Evolutionary conservation across 2,888 invertebrate species (phyloP).

Genomic region (Thecophora atra): DNA sequence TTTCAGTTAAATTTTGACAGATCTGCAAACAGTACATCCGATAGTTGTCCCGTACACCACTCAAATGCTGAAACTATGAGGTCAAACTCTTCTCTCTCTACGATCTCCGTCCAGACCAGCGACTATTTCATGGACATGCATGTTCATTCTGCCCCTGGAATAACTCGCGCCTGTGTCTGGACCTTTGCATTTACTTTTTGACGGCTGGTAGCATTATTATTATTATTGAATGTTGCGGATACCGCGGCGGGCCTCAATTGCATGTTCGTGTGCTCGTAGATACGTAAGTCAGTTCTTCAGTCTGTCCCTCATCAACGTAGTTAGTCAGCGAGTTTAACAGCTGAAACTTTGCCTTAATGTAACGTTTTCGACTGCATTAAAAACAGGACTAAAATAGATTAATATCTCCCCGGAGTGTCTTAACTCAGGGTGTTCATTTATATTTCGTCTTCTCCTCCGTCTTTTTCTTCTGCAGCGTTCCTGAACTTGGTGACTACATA

Average conservation of each 20-base stretch:
- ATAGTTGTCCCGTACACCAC: too few relatives aligned
- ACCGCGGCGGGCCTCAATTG: not conserved
- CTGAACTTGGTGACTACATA: too few relatives aligned
- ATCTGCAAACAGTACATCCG: too few relatives aligned
- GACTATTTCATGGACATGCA: not conserved
- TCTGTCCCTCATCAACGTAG: not conserved
- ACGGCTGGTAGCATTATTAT: not conserved
- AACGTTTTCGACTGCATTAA: slow-evolving; percentile 26
- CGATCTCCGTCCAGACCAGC: not conserved
- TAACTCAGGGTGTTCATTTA: slow-evolving; percentile 7
- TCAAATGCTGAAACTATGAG: slow-evolving; percentile 1
- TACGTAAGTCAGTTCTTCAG: not conserved
- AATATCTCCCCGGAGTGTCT: slow-evolving; percentile 34
- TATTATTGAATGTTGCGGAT: slow-evolving; percentile 8
- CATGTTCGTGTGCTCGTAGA: not conserved
- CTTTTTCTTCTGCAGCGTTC: not conserved
- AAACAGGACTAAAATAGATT: slow-evolving; percentile 29
- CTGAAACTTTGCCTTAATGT: slow-evolving; percentile 21
- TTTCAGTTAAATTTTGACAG: too few relatives aligned
- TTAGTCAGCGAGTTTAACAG: slow-evolving; percentile 3
- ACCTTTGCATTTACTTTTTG: not conserved
- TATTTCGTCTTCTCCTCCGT: not conserved
- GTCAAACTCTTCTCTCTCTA: not conserved
- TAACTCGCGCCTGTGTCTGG: not conserved
- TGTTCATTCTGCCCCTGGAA: not conserved